phyloP scores from a whole-genome alignment of 1,140 invertebrate species.

The Pseudachorutes palmiensis region DNA sequence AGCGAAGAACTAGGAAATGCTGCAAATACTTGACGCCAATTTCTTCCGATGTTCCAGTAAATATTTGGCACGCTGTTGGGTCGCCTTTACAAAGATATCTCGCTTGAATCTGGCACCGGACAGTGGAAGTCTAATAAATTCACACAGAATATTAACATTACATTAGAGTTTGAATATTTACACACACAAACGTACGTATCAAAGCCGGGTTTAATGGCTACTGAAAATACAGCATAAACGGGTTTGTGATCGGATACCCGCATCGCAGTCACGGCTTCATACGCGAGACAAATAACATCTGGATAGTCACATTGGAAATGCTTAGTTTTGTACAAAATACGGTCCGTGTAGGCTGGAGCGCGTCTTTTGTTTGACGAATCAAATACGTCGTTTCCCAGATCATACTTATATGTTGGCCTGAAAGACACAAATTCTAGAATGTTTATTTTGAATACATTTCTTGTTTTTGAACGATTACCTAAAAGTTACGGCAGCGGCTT shows the following conservation, averaged over 20 bases:
- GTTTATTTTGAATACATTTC: background rate
- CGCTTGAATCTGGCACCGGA: conserved; percentile 35
- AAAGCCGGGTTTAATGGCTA: conserved; percentile 34
- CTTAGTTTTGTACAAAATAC: conserved; percentile 34
- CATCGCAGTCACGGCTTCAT: conserved; percentile 29
- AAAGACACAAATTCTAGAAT: conserved; percentile 2
- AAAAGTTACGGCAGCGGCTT: conserved; percentile 35
- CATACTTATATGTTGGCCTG: conserved; percentile 38
- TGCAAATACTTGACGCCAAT: conserved; percentile 31
- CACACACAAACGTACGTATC: conserved; percentile 30
- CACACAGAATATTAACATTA: conserved; percentile 8
- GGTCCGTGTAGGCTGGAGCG: conserved; percentile 35
- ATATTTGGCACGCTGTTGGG: conserved; percentile 34
- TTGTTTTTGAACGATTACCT: conserved; percentile 17
- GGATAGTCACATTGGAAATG: background rate
- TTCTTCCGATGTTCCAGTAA: conserved; percentile 34
- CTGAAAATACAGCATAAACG: conserved; percentile 32
- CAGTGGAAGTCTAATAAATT: conserved; percentile 29
- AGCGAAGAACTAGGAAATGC: conserved; percentile 1
- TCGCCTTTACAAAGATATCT: conserved; percentile 32
- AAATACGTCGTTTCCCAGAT: conserved; percentile 33
- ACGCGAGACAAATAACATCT: conserved; percentile 23
- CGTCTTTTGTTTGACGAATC: conserved; percentile 34
- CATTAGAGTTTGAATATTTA: no score
- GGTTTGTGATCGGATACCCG: conserved; percentile 34